These are phyloP conservation scores for Drosophila histrio DNA, from an alignment of 2,888 invertebrate species.

Conservation along the genomic window DNA sequence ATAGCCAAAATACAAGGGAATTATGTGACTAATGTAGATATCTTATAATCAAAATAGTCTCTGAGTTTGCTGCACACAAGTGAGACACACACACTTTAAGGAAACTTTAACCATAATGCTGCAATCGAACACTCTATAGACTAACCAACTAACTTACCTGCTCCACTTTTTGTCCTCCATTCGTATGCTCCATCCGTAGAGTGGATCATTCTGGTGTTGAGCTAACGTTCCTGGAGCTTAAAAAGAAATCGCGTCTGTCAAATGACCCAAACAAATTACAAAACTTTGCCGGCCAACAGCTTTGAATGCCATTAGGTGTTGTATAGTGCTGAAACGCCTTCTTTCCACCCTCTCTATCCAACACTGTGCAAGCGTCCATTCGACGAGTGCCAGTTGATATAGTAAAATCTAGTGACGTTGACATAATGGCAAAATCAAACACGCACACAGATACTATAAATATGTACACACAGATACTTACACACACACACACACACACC, in stretches of 20 bases:
- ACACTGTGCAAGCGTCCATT: constrained; percentile 26
- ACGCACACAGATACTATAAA: constrained; percentile 13
- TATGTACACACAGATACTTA: constrained; percentile 20
- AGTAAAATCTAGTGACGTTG: constrained; percentile 56
- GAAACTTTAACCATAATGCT: neutral
- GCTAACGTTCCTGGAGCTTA: constrained; percentile 26
- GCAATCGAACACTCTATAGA: neutral
- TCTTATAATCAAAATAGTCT: no score
- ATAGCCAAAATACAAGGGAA: no score
- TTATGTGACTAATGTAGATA: no score
- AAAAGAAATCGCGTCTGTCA: constrained; percentile 58
- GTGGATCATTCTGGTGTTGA: constrained; percentile 14
- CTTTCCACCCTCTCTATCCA: neutral
- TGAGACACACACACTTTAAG: neutral
- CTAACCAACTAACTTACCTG: neutral
- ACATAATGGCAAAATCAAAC: constrained; percentile 64
- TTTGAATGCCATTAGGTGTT: constrained; percentile 61
- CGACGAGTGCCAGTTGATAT: constrained; percentile 49
- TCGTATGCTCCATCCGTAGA: neutral
- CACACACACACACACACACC: constrained; percentile 14
- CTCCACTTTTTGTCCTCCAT: neutral
- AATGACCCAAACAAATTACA: constrained; percentile 69
- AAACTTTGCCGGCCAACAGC: constrained; percentile 57
- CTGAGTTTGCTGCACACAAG: neutral
- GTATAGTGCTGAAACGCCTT: constrained; percentile 21